Conservation (phyloP, 2,888 invertebrate species). For the Octonoba sinensis region DNA sequence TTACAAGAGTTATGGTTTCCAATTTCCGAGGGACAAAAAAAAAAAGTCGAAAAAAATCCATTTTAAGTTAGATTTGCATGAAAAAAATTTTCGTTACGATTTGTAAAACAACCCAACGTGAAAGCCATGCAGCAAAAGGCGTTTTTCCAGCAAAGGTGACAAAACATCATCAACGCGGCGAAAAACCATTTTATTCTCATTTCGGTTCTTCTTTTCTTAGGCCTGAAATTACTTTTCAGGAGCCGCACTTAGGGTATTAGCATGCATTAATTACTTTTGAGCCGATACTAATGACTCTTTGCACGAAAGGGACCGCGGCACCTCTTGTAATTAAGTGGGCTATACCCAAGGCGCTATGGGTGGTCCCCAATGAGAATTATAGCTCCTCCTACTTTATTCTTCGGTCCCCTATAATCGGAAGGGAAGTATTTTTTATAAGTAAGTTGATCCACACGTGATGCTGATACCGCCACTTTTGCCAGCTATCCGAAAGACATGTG, state of each 20-base stretch:
- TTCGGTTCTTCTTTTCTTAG: constrained; percentile 14
- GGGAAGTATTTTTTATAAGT: constrained; percentile 31
- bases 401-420: constrained; percentile 17
- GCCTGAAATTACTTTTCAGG: constrained; percentile 17
- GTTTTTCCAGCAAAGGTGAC: constrained; percentile 21
- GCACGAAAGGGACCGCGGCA: constrained; percentile 25
- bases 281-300: constrained; percentile 35
- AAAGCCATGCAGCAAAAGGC: neutral
- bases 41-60: too few species aligned
- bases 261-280: constrained; percentile 45
- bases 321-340: constrained; percentile 40
- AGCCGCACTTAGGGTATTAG: constrained; percentile 10
- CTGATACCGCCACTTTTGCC: too few species aligned
- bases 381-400: constrained; percentile 26
- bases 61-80: too few species aligned
- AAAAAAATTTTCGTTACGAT: too few species aligned
- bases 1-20: too few species aligned
- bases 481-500: too few species aligned
- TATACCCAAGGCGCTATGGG: constrained; percentile 26
- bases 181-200: constrained; percentile 45
- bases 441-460: constrained; percentile 28
- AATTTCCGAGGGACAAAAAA: too few species aligned
- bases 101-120: too few species aligned
- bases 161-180: constrained; percentile 28
- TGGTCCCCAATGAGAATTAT: constrained; percentile 34